Evolutionary conservation across 2,797 vertebrate species (phyloP), one percentile per base, ranked within the genome.

Genomic region (Pseudomugil gertrudae): DNA sequence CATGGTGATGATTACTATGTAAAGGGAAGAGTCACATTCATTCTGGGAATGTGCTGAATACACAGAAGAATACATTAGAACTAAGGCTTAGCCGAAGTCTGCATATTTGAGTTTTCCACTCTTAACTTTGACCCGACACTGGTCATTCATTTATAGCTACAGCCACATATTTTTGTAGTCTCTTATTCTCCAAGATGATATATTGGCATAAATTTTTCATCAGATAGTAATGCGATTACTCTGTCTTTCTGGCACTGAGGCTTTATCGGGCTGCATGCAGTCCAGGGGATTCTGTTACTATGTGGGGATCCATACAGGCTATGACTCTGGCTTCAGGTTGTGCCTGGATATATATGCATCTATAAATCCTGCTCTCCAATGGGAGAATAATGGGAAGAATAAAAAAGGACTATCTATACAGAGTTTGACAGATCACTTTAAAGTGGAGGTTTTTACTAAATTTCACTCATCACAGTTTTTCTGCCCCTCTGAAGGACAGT

Each of bases 181-280:
- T 93, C 90, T 91, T 93, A 90, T 93, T 93, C 88, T 90, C 85
- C 81, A 81, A 90, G 87, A 93, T 94, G 92, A 93, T 94, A 93
- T 94, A 94, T 92, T 92, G 92, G 89, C 93, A 94, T 94, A 90
- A 85, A 94, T 93, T 93, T 94, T 94, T 94, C 93, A 95, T 93
- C 89, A 92, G 93, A 92, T 91, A 92, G 94, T 93, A 94, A 95
- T 93, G 93, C 64, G 90, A 94, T 94, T 94, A 93, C 92, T 91
- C 91, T 80, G 90, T 92, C 89, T 91, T 93, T 93, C 92, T 91
- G 89, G 90, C 86, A 92, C 85, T 81, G 81, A 74, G 83, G 90
- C 85, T 89, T 89, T 92, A 90, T 92, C 88, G 86, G 82, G 87
- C 84, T 68, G 79, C 83, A 66, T 65, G 81, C 83, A 85, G 84